Evolutionary conservation across 1,140 invertebrate species (phyloP).

Genomic region (Micrasema minimum): DNA sequence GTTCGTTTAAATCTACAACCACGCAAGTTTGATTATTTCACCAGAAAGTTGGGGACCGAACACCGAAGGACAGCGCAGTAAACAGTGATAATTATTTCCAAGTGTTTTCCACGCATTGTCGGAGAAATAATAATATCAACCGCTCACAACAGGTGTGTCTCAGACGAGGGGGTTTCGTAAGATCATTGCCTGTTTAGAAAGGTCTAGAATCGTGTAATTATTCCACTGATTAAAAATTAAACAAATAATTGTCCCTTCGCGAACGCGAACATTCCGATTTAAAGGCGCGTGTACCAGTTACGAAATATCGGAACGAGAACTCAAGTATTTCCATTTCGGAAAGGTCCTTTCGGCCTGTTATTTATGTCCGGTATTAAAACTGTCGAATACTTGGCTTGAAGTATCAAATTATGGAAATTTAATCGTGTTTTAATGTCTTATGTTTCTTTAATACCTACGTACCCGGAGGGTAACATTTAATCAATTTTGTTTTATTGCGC

Average conservation of each 20-base stretch:
- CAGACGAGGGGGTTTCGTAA: not conserved
- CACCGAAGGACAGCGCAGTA: constrained; percentile 6
- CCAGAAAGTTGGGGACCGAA: not conserved
- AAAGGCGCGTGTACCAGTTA: constrained; percentile 14
- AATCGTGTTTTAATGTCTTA: constrained; percentile 8
- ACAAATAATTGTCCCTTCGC: constrained; percentile 4
- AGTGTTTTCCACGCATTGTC: constrained; percentile 18
- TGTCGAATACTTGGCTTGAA: constrained; percentile 14
- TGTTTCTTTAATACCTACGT: constrained; percentile 3
- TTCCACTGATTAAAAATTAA: constrained; percentile 1
- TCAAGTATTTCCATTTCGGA: not conserved
- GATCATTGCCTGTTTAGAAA: constrained; percentile 20
- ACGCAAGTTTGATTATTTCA: too few species aligned
- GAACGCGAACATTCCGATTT: constrained; percentile 15
- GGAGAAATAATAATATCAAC: not conserved
- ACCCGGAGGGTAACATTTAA: not conserved
- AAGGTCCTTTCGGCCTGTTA: constrained; percentile 22
- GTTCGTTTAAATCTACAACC: too few species aligned
- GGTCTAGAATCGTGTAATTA: constrained; percentile 1
- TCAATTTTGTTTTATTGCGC: too few species aligned
- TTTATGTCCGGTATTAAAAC: constrained; percentile 10
- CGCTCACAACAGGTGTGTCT: constrained; percentile 9
- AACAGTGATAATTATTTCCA: constrained; percentile 10
- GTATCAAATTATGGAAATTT: constrained; percentile 23
- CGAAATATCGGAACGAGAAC: constrained; percentile 28